These are phyloP conservation scores for Trachelus iudaicus DNA, from an alignment of 2,888 invertebrate species.

Conservation along the genomic window DNA sequence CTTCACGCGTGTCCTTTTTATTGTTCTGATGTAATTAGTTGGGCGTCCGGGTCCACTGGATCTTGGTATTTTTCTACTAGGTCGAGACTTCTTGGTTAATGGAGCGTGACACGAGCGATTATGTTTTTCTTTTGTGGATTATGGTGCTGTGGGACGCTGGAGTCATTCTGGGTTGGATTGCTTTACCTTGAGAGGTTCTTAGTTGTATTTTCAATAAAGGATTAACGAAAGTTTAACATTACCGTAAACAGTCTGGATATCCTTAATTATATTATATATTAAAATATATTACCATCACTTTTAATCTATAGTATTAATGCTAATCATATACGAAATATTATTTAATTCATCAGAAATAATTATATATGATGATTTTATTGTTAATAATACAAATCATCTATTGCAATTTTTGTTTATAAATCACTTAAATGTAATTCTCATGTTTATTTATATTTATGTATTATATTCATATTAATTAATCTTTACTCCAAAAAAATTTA, in stretches of 20 bases:
- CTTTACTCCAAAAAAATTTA: background rate
- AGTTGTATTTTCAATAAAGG: background rate
- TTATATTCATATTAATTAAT: background rate
- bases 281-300: too few relatives aligned
- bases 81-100: background rate
- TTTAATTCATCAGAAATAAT: too few relatives aligned
- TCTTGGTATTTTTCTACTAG: background rate
- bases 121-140: background rate
- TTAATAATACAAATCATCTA: too few relatives aligned
- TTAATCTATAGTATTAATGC: too few relatives aligned
- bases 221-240: background rate
- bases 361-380: too few relatives aligned
- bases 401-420: too few relatives aligned
- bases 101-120: background rate
- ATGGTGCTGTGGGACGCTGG: background rate
- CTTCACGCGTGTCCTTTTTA: background rate
- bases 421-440: too few relatives aligned
- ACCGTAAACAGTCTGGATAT: background rate
- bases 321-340: too few relatives aligned
- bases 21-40: background rate
- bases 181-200: background rate
- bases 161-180: background rate
- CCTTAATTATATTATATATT: background rate
- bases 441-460: too few relatives aligned
- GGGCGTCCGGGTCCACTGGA: background rate